Evolutionary conservation across 2,113 vertebrate genomes (phyloP).

Genomic region (Silurus meridionalis): DNA sequence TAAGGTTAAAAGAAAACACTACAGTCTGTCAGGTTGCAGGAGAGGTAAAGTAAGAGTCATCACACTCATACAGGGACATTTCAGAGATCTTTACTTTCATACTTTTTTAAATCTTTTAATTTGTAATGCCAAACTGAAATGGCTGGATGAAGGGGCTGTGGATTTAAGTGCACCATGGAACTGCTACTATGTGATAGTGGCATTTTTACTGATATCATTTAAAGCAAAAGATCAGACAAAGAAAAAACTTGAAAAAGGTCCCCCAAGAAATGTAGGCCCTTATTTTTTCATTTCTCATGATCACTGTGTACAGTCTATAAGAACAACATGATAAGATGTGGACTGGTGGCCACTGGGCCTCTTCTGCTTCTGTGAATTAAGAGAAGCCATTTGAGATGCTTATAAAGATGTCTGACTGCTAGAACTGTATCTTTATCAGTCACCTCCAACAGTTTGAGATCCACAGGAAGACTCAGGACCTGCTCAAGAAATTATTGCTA

Average conservation of each 20-base stretch:
- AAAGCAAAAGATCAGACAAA: not conserved
- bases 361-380: not conserved
- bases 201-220: not conserved
- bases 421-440: not conserved
- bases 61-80: not conserved
- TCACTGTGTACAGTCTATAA: not conserved
- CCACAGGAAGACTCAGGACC: not conserved
- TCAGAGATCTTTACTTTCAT: not conserved
- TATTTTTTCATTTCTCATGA: not conserved
- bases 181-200: not conserved
- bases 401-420: not conserved
- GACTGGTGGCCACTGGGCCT: too few species aligned
- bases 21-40: too few species aligned
- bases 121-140: not conserved
- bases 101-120: too few species aligned
- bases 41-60: not conserved
- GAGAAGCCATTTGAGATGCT: not conserved
- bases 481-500: not conserved
- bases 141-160: not conserved
- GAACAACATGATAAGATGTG: not conserved
- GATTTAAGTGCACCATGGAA: not conserved
- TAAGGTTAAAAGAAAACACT: constrained; percentile 8
- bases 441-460: not conserved
- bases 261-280: not conserved
- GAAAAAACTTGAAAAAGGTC: not conserved